phyloP scores from a whole-genome alignment of 2,888 invertebrate genomes.

The Trachelus iudaicus region DNA sequence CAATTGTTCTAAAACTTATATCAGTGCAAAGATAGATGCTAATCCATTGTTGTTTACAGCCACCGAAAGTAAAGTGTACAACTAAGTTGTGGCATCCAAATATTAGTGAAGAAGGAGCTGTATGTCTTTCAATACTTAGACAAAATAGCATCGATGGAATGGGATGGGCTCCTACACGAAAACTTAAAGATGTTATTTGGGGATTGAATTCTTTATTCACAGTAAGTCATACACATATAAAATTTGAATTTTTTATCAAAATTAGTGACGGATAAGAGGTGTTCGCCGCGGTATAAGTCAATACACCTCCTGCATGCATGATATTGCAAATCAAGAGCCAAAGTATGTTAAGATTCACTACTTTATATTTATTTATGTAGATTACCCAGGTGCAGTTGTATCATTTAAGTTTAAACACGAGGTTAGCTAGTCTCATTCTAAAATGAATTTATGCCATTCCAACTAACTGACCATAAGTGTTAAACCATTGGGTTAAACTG shows the following conservation, averaged over 20 bases:
- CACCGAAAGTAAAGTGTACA: constrained; percentile 89
- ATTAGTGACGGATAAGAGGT: neutral
- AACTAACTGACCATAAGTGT: no score
- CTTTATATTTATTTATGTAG: neutral
- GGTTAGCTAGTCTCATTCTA: no score
- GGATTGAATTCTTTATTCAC: constrained; percentile 93
- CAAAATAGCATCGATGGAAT: constrained; percentile 93
- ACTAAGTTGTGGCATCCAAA: constrained; percentile 98
- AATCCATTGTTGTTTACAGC: constrained; percentile 70
- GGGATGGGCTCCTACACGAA: constrained; percentile 94
- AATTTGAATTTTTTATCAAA: constrained; percentile 5
- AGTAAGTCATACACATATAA: constrained; percentile 69
- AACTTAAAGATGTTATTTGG: constrained; percentile 93
- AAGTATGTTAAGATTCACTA: neutral
- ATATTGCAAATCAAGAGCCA: neutral
- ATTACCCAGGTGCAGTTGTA: neutral
- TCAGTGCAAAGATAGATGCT: neutral
- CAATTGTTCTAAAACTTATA: neutral
- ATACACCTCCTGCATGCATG: neutral
- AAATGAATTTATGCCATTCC: no score
- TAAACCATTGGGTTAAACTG: no score
- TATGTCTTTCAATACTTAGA: constrained; percentile 89
- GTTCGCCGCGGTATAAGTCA: neutral
- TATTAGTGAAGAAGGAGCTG: constrained; percentile 92
- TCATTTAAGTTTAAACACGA: neutral